Conservation (phyloP, 2,797 vertebrate species). For the Phataginus tetradactyla region DNA sequence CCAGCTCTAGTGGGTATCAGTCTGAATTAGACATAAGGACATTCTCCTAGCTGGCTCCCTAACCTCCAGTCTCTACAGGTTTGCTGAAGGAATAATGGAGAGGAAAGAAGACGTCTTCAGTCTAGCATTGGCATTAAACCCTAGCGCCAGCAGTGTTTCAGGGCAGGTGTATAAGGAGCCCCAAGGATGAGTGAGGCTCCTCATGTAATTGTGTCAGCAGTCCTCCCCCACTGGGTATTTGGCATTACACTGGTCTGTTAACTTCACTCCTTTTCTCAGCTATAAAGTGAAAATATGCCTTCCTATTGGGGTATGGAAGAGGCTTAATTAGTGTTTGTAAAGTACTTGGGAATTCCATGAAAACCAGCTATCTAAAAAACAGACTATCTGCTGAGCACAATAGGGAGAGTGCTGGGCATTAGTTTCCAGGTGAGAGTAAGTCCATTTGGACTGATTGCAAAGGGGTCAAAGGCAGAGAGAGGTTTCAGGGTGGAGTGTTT, state of each 20-base stretch:
- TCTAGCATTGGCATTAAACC: background rate
- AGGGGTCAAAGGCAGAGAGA: background rate
- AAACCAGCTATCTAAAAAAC: background rate
- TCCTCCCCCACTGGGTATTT: background rate
- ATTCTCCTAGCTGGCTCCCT: background rate
- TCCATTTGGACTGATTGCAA: background rate
- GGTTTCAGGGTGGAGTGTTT: background rate
- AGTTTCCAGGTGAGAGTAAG: conserved; percentile 30
- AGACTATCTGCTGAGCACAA: background rate
- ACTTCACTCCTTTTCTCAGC: background rate
- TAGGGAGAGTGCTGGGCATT: background rate
- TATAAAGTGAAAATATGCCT: background rate
- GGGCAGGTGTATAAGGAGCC: background rate
- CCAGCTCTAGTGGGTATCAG: background rate
- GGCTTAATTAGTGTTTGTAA: background rate
- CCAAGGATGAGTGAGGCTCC: background rate
- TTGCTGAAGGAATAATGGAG: background rate
- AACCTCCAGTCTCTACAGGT: background rate
- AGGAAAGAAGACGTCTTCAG: background rate
- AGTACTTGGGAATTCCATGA: background rate
- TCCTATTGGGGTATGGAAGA: background rate
- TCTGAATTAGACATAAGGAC: background rate
- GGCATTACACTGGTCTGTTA: background rate
- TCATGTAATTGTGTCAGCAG: background rate
- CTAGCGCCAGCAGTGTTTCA: background rate